A percentile compares a stretch with the other conserved stretches of the same genome.
phyloP scores from a whole-genome alignment of 2,888 invertebrate species.

The Vesta saturnalis region DNA sequence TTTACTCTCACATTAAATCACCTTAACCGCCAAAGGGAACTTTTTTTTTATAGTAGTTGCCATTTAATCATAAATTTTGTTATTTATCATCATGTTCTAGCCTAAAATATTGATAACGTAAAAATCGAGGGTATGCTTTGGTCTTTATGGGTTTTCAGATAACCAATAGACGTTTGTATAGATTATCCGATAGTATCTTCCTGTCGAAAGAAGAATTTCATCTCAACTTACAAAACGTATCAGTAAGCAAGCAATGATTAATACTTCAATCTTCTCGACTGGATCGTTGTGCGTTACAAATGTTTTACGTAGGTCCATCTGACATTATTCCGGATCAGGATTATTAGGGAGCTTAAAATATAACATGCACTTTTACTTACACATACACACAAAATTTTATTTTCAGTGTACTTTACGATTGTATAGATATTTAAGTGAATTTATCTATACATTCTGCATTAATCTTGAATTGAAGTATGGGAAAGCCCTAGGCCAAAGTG shows the following conservation, averaged over 20 bases:
- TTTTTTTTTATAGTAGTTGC: conserved; percentile 10
- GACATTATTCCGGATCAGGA: conserved; percentile 15
- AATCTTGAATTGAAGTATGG: too few species aligned
- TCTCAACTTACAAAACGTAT: conserved; percentile 53
- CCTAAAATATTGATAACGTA: conserved; percentile 29
- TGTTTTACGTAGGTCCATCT: conserved; percentile 29
- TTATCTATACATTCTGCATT: too few species aligned
- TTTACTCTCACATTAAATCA: conserved; percentile 10
- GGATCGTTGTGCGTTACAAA: conserved; percentile 46
- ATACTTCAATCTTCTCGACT: conserved; percentile 47
- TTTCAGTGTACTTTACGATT: too few species aligned
- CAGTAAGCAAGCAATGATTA: conserved; percentile 48
- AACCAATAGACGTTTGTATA: conserved; percentile 34
- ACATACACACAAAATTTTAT: too few species aligned
- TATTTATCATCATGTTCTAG: conserved; percentile 19
- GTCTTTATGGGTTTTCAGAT: conserved; percentile 29
- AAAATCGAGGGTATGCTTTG: conserved; percentile 13
- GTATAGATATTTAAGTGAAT: too few species aligned
- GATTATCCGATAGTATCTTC: conserved; percentile 42
- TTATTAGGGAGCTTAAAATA: conserved; percentile 12
- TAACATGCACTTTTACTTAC: background rate
- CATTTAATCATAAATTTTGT: conserved; percentile 12
- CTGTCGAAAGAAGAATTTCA: conserved; percentile 45
- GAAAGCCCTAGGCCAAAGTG: background rate
- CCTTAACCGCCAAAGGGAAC: conserved; percentile 16